Evolutionary conservation across 2,797 vertebrate species (phyloP).

Genomic region (Anisognathus igniventris): DNA sequence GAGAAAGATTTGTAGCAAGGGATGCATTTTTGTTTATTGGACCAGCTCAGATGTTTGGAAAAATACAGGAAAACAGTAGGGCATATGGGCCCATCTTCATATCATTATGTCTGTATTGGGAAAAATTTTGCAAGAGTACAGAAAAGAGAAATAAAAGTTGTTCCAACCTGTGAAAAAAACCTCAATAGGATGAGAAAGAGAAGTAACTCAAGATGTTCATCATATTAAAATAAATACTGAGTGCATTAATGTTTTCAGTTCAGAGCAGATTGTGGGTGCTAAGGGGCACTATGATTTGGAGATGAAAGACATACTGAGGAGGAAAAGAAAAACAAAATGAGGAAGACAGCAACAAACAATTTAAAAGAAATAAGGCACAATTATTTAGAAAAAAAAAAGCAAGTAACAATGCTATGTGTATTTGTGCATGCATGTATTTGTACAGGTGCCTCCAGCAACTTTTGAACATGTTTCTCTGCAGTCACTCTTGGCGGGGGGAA

Average conservation of each 20-base stretch:
- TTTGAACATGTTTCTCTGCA: neutral
- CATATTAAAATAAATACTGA: neutral
- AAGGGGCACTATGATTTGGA: neutral
- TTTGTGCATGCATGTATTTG: neutral
- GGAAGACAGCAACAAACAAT: neutral
- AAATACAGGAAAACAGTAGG: neutral
- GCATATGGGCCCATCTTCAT: neutral
- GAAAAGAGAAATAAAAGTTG: neutral
- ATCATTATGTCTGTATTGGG: neutral
- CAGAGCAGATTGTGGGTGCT: neutral
- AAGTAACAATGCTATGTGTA: neutral
- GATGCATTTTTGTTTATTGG: neutral
- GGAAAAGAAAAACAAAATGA: neutral
- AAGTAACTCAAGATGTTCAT: neutral
- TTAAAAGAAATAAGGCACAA: neutral
- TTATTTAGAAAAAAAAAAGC: neutral
- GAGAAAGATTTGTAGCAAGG: neutral
- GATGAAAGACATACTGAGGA: neutral
- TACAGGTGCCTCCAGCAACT: neutral
- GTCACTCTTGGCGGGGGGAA: neutral
- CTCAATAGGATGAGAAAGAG: neutral
- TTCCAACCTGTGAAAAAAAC: neutral
- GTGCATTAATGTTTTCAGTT: neutral
- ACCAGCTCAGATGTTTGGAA: neutral
- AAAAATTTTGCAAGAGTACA: neutral